Base-by-base conservation (phyloP, 2,888 invertebrate species). In the Andrena bicolor region DNA sequence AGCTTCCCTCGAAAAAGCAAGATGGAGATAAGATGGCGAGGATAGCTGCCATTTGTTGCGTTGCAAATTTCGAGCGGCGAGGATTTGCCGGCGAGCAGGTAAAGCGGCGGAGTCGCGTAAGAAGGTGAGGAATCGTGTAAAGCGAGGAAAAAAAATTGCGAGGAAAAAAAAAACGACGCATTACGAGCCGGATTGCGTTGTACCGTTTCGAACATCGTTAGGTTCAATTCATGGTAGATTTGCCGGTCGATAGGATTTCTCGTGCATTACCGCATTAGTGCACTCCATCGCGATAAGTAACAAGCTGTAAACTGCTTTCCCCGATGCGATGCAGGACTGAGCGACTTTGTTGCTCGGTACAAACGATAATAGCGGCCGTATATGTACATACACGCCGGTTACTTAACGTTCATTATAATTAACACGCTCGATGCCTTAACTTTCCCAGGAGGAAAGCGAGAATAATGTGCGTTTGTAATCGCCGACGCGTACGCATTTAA, bases 361-460 rank as follows among this genome's bases (percentile, higher is more conserved):
- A 81, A 79, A 82, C 80, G 87, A 86, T 87, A 87, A 87, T 87
- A 76, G 87, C 78, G 66, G 64, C 71, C 79, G 80, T 70, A 74
- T 65, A 70, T 77, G 80, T 70, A 74, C 61, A 70, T 71, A 64
- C 73, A 76, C 73, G 80, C 83, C 90, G 90, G 91, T 93, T 93
- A 93, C 92, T 92, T 91, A 93, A 93, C 92, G 90, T 90, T 90
- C 91, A 92, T 93, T 92, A 92, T 92, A 93, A 93, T 93, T 93
- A 93, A 92, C 91, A 91, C 91, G 90, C 90, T 90, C 88, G 87
- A 89, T 91, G 92, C 90, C 92, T 91, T 91, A 92, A 93, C 93
- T 93, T 93, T 93, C 93, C 91, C 93, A 92, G 92, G 90, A 91
- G 90, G 90, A 93, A 93, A 93, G 93, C 91, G 93, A 93, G 93